Conservation (phyloP, 2,797 vertebrate genomes). For the Atherinosoma microstoma region DNA sequence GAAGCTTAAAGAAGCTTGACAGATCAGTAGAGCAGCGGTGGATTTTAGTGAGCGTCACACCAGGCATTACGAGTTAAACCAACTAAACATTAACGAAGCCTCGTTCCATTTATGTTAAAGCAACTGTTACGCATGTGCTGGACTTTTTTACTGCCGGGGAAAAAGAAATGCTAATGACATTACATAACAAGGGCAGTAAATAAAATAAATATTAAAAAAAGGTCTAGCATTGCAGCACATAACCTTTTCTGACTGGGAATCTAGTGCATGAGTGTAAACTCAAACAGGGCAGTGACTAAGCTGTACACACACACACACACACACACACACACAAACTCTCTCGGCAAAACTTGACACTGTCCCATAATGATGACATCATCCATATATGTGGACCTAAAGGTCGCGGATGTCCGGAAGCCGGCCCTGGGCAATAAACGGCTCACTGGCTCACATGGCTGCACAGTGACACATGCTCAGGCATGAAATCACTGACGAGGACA, state of each 20-base stretch:
- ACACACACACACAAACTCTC: constrained; percentile 29
- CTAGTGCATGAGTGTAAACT: constrained; percentile 31
- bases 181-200: not conserved
- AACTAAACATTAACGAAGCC: not conserved
- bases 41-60: too few relatives aligned
- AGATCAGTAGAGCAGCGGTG: too few relatives aligned
- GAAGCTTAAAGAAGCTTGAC: too few relatives aligned
- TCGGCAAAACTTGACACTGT: constrained; percentile 48
- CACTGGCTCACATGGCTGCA: constrained; percentile 49
- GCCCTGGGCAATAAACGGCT: constrained; percentile 53
- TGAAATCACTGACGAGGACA: not conserved
- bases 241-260: constrained; percentile 54
- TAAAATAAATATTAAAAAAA: constrained; percentile 17
- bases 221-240: constrained; percentile 13
- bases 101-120: not conserved
- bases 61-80: too few relatives aligned
- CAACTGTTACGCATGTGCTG: too few relatives aligned
- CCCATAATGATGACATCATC: constrained; percentile 71
- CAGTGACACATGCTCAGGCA: constrained; percentile 25
- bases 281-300: constrained; percentile 47
- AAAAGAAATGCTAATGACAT: too few relatives aligned
- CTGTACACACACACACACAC: constrained; percentile 12
- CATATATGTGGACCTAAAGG: constrained; percentile 59
- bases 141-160: too few relatives aligned
- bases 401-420: constrained; percentile 59